Evolutionary conservation across 2,888 invertebrate genomes (phyloP).

Genomic region (Crossocerus cetratus): DNA sequence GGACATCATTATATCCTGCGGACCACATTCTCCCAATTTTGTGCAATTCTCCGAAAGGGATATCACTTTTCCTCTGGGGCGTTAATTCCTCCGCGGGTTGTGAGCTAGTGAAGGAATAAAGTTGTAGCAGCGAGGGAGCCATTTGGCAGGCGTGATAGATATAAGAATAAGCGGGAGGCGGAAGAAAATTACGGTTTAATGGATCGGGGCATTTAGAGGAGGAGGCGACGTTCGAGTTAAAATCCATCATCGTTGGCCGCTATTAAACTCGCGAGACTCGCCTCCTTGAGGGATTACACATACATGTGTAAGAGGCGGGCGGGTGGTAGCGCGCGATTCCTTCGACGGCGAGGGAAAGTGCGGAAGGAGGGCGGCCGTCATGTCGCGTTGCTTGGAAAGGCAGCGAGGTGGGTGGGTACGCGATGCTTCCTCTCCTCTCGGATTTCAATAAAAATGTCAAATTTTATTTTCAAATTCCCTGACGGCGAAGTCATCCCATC

Average conservation of each 20-base stretch:
- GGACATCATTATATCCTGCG: not conserved
- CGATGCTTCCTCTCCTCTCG: constrained; percentile 34
- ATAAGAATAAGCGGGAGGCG: not conserved
- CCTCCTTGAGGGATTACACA: constrained; percentile 35
- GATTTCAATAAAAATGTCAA: constrained; percentile 68
- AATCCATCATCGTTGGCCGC: constrained; percentile 48
- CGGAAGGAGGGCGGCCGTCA: constrained; percentile 21
- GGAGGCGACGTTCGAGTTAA: constrained; percentile 35
- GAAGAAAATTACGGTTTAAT: constrained; percentile 37
- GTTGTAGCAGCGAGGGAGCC: not conserved
- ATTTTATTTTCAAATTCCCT: constrained; percentile 64
- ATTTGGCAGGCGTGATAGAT: constrained; percentile 3
- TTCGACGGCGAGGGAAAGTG: not conserved
- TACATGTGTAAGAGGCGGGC: not conserved
- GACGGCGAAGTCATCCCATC: constrained; percentile 44
- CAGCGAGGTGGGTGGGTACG: no score
- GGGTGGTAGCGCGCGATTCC: not conserved
- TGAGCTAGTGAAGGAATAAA: not conserved
- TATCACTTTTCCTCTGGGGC: not conserved
- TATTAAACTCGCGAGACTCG: constrained; percentile 35
- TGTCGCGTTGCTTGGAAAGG: no score
- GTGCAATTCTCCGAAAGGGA: constrained; percentile 16
- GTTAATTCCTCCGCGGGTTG: not conserved
- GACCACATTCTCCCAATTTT: no score
- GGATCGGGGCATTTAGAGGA: constrained; percentile 41